Conservation (phyloP, 2,888 invertebrate genomes). For the Lycophotia porphyrea region DNA sequence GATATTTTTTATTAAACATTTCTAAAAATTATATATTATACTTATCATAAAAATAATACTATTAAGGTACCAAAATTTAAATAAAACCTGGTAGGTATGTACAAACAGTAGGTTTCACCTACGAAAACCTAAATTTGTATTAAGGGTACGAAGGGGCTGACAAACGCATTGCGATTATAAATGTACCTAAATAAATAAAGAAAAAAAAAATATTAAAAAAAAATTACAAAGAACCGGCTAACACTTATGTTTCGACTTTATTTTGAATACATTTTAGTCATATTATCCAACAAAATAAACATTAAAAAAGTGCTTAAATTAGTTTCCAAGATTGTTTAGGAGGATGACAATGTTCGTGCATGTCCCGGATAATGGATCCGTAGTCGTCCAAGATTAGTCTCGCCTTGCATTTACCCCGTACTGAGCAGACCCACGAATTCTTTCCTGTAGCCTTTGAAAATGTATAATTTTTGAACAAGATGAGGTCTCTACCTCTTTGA, state of each 20-base stretch:
- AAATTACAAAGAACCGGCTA: not conserved
- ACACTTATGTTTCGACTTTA: not conserved
- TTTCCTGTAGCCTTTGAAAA: constrained; percentile 28
- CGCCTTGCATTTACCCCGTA: constrained; percentile 15
- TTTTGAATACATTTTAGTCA: not conserved
- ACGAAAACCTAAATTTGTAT: too few species aligned
- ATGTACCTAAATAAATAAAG: too few species aligned
- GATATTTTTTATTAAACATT: not conserved
- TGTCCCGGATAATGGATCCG: constrained; percentile 7
- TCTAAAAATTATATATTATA: not conserved
- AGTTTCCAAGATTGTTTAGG: constrained; percentile 2
- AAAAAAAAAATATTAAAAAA: not conserved
- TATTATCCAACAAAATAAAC: not conserved
- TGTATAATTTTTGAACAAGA: constrained; percentile 28
- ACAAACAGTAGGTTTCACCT: not conserved
- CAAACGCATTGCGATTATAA: too few species aligned
- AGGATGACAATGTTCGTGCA: constrained; percentile 16
- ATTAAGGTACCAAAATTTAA: not conserved
- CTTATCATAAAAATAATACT: not conserved
- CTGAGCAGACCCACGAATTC: constrained; percentile 31
- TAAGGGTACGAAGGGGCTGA: too few species aligned
- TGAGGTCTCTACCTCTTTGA: constrained; percentile 34
- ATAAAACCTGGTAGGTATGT: not conserved
- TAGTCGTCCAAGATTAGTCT: constrained; percentile 23
- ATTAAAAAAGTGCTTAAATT: not conserved